phyloP scores from a whole-genome alignment of 2,888 invertebrate species.

The Hypselothyrea guttata region DNA sequence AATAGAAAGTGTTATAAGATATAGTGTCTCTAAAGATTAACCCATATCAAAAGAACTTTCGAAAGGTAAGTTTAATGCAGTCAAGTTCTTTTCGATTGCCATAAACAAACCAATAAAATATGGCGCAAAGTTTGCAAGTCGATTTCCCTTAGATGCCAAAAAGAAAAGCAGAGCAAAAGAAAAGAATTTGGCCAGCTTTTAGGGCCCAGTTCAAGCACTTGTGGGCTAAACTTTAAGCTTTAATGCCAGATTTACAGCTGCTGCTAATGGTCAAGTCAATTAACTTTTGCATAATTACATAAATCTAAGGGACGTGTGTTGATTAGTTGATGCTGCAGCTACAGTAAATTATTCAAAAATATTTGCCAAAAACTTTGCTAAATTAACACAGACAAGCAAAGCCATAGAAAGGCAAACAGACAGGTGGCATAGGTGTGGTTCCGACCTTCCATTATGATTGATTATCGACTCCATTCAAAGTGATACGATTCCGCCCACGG shows the following conservation, averaged over 20 bases:
- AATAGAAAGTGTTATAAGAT: too few relatives aligned
- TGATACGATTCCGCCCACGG: slow-evolving; percentile 40
- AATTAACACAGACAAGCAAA: neutral
- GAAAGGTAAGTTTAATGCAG: slow-evolving; percentile 4
- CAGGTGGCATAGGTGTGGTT: neutral
- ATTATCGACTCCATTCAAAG: slow-evolving; percentile 52
- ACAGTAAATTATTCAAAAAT: neutral
- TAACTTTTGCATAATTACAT: slow-evolving; percentile 26
- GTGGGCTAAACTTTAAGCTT: slow-evolving; percentile 15
- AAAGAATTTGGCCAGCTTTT: slow-evolving; percentile 13
- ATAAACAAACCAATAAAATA: slow-evolving; percentile 35
- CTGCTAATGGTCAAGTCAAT: slow-evolving; percentile 32
- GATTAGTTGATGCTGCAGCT: slow-evolving; percentile 23
- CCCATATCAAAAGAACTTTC: slow-evolving; percentile 15
- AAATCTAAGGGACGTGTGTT: slow-evolving; percentile 19
- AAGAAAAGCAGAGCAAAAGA: slow-evolving; percentile 18
- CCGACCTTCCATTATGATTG: slow-evolving; percentile 64
- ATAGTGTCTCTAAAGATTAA: slow-evolving; percentile 2
- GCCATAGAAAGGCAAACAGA: neutral
- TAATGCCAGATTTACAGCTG: neutral
- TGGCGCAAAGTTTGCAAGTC: slow-evolving; percentile 28
- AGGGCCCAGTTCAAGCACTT: slow-evolving; percentile 5
- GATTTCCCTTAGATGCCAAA: slow-evolving; percentile 26
- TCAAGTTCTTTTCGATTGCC: slow-evolving; percentile 5
- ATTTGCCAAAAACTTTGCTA: neutral